These are phyloP conservation scores for Caenorhabditis parvicauda DNA, from an alignment of 2,888 invertebrate genomes.

Conservation along the genomic window DNA sequence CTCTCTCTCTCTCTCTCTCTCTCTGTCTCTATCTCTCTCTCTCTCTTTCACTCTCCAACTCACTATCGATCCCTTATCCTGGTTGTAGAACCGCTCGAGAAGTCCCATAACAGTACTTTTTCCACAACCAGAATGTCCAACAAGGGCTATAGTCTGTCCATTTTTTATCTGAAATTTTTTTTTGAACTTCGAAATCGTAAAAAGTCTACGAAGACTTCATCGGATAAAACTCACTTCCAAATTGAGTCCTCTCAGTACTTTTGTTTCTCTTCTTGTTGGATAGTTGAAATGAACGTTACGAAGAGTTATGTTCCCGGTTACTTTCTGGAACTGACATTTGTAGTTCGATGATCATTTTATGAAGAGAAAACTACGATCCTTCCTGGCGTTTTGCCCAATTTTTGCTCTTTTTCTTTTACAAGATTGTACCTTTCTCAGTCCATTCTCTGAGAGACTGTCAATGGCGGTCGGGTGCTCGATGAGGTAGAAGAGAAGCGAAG, in stretches of 20 bases:
- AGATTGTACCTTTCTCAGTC: slow-evolving; percentile 38
- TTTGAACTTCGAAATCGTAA: background rate
- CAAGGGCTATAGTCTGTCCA: slow-evolving; percentile 58
- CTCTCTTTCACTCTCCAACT: no score
- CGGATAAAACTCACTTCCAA: slow-evolving; percentile 38
- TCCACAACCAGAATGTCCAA: slow-evolving; percentile 58
- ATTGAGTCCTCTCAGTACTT: slow-evolving; percentile 62
- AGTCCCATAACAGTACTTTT: slow-evolving; percentile 65
- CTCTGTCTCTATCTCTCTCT: no score
- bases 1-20: background rate
- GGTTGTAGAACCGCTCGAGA: slow-evolving; percentile 82
- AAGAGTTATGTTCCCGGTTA: slow-evolving; percentile 63
- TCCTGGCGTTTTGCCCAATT: background rate
- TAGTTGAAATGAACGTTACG: slow-evolving; percentile 64
- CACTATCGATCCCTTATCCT: slow-evolving; percentile 72
- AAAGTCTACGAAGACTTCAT: background rate
- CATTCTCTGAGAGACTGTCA: slow-evolving; percentile 57
- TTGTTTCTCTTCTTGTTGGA: slow-evolving; percentile 62
- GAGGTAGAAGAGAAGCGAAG: slow-evolving; percentile 64
- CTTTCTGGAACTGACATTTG: slow-evolving; percentile 45
- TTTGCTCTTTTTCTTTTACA: background rate
- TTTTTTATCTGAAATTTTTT: slow-evolving; percentile 28
- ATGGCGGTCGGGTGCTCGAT: slow-evolving; percentile 63
- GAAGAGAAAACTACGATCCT: background rate
- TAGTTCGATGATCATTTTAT: background rate